Percentiles rank a stretch among this genome's conserved stretches.
These are phyloP conservation scores for Parthenolecanium corni DNA, from an alignment of 2,888 invertebrate genomes.

Conservation along the genomic window DNA sequence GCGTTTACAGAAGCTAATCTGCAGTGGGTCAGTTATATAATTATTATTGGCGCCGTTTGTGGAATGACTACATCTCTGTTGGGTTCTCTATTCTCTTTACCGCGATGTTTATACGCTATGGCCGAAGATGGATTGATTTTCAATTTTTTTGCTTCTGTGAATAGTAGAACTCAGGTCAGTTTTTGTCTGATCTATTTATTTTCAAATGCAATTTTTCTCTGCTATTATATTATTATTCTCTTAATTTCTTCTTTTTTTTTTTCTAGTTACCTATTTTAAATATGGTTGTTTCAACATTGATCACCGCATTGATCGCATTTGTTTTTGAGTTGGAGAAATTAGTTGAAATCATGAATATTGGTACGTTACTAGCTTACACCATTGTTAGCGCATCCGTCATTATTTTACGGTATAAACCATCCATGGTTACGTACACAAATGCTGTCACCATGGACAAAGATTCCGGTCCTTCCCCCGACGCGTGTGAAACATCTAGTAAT, in stretches of 20 bases:
- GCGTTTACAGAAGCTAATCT: constrained; percentile 64
- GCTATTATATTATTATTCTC: background rate
- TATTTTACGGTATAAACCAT: constrained; percentile 64
- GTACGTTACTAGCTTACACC: constrained; percentile 75
- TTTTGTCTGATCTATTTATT: background rate
- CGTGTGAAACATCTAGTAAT: background rate
- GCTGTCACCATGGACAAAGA: background rate
- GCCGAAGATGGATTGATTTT: constrained; percentile 78
- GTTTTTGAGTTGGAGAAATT: constrained; percentile 78
- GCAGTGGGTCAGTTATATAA: constrained; percentile 72
- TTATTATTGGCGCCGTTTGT: constrained; percentile 71
- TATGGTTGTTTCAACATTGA: constrained; percentile 60
- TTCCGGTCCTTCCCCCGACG: background rate
- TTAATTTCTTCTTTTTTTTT: background rate
- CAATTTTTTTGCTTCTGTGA: constrained; percentile 62
- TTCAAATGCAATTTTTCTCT: background rate
- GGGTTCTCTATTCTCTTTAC: constrained; percentile 74
- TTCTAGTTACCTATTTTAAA: constrained; percentile 63
- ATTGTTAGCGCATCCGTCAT: constrained; percentile 85
- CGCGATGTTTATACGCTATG: constrained; percentile 82
- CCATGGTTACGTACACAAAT: constrained; percentile 6
- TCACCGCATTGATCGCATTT: constrained; percentile 67
- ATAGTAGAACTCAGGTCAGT: constrained; percentile 60
- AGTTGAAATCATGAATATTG: constrained; percentile 91
- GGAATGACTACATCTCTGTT: constrained; percentile 85